phyloP scores from a whole-genome alignment of 2,113 vertebrate species.

The Circaetus cinerascens region DNA sequence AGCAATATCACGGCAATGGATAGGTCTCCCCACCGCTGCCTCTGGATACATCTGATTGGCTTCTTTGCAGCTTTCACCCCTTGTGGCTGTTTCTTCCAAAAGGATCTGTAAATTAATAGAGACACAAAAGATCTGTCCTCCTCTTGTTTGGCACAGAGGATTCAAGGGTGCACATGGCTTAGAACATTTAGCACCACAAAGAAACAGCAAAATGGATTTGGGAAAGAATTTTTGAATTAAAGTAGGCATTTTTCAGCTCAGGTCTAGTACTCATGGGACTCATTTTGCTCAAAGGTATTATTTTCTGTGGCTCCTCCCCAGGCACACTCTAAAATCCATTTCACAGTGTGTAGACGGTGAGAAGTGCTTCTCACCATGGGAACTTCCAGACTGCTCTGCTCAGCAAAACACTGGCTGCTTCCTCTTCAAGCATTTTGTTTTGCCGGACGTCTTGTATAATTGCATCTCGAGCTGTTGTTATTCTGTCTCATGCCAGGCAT shows the following conservation, averaged over 20 bases:
- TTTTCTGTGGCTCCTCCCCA: background rate
- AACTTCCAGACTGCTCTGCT: background rate
- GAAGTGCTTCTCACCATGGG: background rate
- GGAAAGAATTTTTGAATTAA: background rate
- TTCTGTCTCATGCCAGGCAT: background rate
- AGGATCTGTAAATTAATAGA: background rate
- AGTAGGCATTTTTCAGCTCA: background rate
- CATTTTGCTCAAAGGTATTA: background rate
- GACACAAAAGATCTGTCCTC: background rate
- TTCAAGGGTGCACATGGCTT: background rate
- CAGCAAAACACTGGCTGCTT: background rate
- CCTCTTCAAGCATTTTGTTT: background rate
- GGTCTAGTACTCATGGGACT: background rate
- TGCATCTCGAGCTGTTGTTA: background rate
- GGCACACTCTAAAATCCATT: background rate
- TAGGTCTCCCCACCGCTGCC: accelerated
- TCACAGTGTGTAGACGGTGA: background rate
- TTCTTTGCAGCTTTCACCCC: background rate
- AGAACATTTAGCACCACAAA: background rate
- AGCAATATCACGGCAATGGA: background rate
- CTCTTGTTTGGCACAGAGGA: accelerated
- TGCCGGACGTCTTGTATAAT: background rate
- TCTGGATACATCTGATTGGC: background rate
- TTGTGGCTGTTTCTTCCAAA: background rate
- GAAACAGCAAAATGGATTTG: background rate